A percentile compares a stretch with the other conserved stretches of the same genome.
These are phyloP conservation scores for Lateolabrax maculatus DNA, from an alignment of 2,797 vertebrate species.

Conservation along the genomic window DNA sequence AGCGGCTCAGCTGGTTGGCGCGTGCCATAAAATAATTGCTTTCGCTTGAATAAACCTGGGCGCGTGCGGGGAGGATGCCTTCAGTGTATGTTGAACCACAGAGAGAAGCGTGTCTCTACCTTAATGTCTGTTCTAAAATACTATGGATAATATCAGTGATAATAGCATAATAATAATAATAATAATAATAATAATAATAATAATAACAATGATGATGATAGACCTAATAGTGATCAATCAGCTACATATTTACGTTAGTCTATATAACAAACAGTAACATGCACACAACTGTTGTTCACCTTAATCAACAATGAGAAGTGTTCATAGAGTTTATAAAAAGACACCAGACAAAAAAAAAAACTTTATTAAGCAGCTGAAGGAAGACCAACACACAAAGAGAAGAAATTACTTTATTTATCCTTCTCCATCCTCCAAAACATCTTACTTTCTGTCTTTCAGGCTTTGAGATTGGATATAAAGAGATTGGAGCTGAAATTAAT, in stretches of 20 bases:
- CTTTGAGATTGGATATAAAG: too few relatives aligned
- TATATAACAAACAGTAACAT: background rate
- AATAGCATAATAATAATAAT: too few relatives aligned
- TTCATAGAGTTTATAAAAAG: slow-evolving; percentile 6
- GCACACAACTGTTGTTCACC: background rate
- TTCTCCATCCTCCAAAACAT: background rate
- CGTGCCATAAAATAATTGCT: slow-evolving; percentile 72
- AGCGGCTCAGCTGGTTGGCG: slow-evolving; percentile 61
- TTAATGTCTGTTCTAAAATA: background rate
- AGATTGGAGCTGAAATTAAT: background rate
- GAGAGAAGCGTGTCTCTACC: background rate
- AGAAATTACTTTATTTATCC: slow-evolving; percentile 72
- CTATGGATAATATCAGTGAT: too few relatives aligned
- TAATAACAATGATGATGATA: background rate
- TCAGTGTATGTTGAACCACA: background rate
- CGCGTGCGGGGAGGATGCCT: slow-evolving; percentile 59
- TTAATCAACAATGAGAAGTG: background rate
- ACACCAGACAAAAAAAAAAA: slow-evolving; percentile 57
- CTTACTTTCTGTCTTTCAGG: slow-evolving; percentile 6
- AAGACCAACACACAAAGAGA: slow-evolving; percentile 63
- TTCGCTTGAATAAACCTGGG: slow-evolving; percentile 39
- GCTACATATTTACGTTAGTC: background rate
- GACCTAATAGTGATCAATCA: too few relatives aligned
- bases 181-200: background rate
- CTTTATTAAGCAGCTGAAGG: slow-evolving; percentile 73